These are phyloP conservation scores for Notamacropus eugenii DNA, from an alignment of 2,797 vertebrate genomes.

Conservation along the genomic window DNA sequence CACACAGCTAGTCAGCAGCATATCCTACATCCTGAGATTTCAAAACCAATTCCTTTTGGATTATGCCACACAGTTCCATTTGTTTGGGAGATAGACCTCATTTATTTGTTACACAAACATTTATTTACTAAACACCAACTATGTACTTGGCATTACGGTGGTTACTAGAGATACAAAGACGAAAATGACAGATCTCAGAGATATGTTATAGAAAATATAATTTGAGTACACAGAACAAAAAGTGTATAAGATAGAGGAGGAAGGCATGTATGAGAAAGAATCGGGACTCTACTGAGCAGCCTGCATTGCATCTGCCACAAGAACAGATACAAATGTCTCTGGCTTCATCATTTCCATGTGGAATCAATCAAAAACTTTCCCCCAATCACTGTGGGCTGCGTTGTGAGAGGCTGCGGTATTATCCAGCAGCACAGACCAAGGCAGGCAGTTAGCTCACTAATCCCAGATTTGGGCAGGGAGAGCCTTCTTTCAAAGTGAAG, in stretches of 20 bases:
- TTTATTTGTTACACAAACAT: not conserved
- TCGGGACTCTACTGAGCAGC: not conserved
- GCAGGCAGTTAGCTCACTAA: not conserved
- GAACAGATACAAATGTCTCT: not conserved
- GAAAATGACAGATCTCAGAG: not conserved
- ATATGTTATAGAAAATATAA: not conserved
- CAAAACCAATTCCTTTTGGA: not conserved
- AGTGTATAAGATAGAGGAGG: not conserved
- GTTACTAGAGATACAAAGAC: not conserved
- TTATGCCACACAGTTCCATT: not conserved
- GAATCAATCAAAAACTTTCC: conserved; percentile 52
- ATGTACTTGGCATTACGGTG: not conserved
- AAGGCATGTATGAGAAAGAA: not conserved
- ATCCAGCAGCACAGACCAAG: conserved; percentile 20
- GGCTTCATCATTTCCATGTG: conserved; percentile 14
- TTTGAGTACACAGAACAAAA: not conserved
- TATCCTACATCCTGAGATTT: not conserved
- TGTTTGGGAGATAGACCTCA: too few species aligned
- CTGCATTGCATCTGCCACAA: not conserved
- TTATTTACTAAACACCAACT: not conserved
- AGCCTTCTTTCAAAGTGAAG: conserved; percentile 48
- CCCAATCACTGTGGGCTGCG: conserved; percentile 24
- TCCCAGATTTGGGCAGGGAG: conserved; percentile 25
- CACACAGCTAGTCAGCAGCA: not conserved
- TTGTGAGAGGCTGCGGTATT: conserved; percentile 8